Evolutionary conservation across 2,797 vertebrate genomes (phyloP).

Genomic region (Hapalemur alaotrensis): DNA sequence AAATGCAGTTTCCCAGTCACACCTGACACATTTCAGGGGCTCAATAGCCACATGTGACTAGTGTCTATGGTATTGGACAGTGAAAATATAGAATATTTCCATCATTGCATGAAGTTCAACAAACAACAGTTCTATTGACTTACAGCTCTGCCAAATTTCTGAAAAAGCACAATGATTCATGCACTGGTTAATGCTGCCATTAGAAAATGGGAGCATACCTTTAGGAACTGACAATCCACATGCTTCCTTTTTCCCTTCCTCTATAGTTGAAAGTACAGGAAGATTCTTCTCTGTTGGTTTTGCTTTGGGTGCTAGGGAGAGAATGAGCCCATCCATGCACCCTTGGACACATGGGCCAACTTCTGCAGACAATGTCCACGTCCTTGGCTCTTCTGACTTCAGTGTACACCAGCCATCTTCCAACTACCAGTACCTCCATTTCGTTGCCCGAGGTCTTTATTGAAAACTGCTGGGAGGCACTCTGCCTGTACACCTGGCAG

Average conservation of each 20-base stretch:
- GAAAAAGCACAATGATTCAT: not conserved
- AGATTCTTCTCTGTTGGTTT: not conserved
- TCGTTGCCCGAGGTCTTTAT: not conserved
- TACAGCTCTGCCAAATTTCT: not conserved
- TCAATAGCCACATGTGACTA: not conserved
- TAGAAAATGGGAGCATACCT: not conserved
- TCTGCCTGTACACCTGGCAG: not conserved
- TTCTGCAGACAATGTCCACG: not conserved
- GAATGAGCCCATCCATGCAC: not conserved
- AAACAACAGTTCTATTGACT: not conserved
- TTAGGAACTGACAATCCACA: not conserved
- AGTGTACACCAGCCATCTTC: not conserved
- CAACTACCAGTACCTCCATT: not conserved
- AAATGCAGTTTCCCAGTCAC: not conserved
- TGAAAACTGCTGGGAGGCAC: not conserved
- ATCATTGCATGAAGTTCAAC: not conserved
- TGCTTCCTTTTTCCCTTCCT: not conserved
- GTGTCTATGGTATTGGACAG: not conserved
- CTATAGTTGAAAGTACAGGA: not conserved
- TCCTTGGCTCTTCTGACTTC: not conserved
- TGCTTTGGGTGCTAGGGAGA: not conserved
- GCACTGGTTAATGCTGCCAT: not conserved
- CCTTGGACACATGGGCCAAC: not conserved
- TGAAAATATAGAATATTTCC: not conserved
- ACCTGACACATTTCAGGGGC: not conserved